Evolutionary conservation across 2,888 invertebrate species (phyloP), one percentile per base, ranked within the genome.

Genomic region (Acanthosepion lycidas): DNA sequence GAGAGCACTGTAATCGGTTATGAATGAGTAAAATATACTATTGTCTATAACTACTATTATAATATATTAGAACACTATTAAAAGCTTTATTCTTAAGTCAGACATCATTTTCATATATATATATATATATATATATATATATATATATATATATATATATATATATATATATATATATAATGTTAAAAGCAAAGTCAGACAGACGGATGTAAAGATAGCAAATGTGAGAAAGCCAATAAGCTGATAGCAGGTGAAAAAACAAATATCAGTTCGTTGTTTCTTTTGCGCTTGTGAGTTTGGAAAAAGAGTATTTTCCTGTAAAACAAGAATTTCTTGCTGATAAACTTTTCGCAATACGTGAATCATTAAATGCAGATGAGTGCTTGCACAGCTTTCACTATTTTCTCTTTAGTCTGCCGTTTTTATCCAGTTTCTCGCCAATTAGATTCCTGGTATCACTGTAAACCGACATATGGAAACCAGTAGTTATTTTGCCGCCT

Each of bases 401-500:
- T n/a, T 78, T 78, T 33, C 78, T 78, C 78, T 78, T 33, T n/a
- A 78, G n/a, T n/a, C n/a, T 8, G 8, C 78, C 78, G 78, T n/a
- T n/a, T 78, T n/a, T 33, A 78, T n/a, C n/a, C 78, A 78, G 33
- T 78, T 78, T 78, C 78, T 78, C 78, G n/a, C 78, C 78, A 78
- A 78, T 78, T 78, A 33, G n/a, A 0, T 78, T 78, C 18, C 78
- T 33, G 33, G 59, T 59, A 59, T 59, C 59, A 59, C 59, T 59
- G 23, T 59, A n/a, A 18, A 33, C 33, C 15, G 78, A 78, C 78
- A 78, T 78, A 78, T 78, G 78, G 78, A 78, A 78, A 33, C 78
- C n/a, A 33, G 78, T 78, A 78, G 78, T 78, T 78, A 78, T n/a
- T 78, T 78, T 78, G 78, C 78, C 78, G 78, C 78, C 78, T 78